A percentile compares a stretch with the other conserved stretches of the same genome.
phyloP scores from a whole-genome alignment of 30 jellyfish, hydroid and myxozoan genomes.

The Clytia hemisphaerica region DNA sequence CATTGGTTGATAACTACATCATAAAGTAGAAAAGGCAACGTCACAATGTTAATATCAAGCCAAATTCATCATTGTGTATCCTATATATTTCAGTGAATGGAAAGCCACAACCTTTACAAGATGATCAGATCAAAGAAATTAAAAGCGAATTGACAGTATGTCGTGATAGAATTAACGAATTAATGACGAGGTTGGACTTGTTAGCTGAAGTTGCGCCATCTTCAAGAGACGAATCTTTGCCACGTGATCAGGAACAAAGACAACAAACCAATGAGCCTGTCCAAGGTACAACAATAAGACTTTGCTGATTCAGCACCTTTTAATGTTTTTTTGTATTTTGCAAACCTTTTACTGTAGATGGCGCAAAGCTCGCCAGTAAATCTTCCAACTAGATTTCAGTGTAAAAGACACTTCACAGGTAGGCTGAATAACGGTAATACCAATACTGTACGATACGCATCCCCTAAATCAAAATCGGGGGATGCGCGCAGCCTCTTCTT shows the following conservation, averaged over 20 bases:
- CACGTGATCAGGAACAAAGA: neutral
- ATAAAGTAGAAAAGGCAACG: too few relatives aligned
- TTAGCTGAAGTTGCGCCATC: constrained; percentile 47
- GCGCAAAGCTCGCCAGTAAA: too few relatives aligned
- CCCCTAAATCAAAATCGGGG: too few relatives aligned
- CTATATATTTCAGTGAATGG: constrained; percentile 55
- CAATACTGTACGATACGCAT: too few relatives aligned
- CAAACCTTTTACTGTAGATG: too few relatives aligned
- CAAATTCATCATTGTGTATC: too few relatives aligned
- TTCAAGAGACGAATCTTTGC: neutral
- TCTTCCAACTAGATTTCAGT: too few relatives aligned
- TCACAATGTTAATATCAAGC: too few relatives aligned
- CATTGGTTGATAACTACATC: too few relatives aligned
- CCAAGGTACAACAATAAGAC: neutral
- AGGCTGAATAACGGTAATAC: too few relatives aligned
- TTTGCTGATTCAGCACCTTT: neutral
- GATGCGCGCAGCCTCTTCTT: too few relatives aligned
- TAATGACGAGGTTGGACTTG: constrained; percentile 53
- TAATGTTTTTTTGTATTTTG: neutral
- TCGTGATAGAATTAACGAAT: constrained; percentile 69
- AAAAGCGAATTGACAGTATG: constrained; percentile 57
- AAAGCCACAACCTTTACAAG: constrained; percentile 88
- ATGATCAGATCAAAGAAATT: constrained; percentile 88
- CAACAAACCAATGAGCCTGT: neutral
- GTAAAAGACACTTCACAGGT: too few relatives aligned